phyloP scores from a whole-genome alignment of 2,113 vertebrate genomes.

The Pelvicachromis taeniatus region DNA sequence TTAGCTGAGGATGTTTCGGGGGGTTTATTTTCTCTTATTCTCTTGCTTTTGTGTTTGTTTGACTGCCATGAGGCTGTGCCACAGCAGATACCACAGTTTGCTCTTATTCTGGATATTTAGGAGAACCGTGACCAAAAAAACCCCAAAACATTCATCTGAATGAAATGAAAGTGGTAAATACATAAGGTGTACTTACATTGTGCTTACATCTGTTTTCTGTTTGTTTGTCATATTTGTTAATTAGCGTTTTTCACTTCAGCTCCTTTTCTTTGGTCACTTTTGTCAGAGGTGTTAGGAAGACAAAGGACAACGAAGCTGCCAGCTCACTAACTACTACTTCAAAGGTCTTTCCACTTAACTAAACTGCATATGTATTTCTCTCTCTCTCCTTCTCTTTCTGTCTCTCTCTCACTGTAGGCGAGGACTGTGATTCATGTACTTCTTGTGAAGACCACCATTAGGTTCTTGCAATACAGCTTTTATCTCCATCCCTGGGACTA shows the following conservation, averaged over 20 bases:
- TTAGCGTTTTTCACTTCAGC: background rate
- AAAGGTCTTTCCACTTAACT: background rate
- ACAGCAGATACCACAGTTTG: background rate
- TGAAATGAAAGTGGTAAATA: background rate
- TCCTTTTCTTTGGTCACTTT: background rate
- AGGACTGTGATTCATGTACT: conserved; percentile 97
- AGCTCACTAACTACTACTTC: background rate
- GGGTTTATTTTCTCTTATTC: background rate
- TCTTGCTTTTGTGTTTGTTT: background rate
- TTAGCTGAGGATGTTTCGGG: background rate
- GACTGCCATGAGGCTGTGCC: background rate
- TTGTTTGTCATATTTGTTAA: background rate
- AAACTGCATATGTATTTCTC: conserved; percentile 79
- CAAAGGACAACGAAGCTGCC: background rate
- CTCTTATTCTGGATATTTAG: background rate
- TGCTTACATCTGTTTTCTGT: background rate
- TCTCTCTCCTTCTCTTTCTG: conserved; percentile 59
- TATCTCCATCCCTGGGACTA: conserved; percentile 88
- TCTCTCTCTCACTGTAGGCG: conserved; percentile 79
- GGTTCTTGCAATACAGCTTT: conserved; percentile 98
- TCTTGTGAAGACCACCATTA: conserved; percentile 90
- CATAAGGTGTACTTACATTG: background rate
- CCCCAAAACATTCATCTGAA: background rate
- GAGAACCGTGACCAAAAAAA: background rate
- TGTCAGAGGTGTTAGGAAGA: background rate